phyloP scores from a whole-genome alignment of 2,888 invertebrate genomes.

The Rutpela maculata region DNA sequence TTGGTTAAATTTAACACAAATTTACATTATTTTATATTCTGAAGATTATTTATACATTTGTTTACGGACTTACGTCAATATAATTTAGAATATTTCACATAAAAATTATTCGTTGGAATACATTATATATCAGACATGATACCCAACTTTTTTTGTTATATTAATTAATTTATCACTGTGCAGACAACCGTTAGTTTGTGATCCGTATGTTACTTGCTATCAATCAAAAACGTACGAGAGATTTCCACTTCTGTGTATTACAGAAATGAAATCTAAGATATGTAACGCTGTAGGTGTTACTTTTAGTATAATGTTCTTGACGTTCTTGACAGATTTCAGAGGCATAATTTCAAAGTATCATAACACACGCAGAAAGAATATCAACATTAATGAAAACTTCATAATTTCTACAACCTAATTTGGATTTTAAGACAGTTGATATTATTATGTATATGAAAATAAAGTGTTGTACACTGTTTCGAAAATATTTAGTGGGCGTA shows the following conservation, averaged over 20 bases:
- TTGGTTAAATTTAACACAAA: conserved; percentile 17
- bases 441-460: no score
- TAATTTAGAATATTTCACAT: neutral
- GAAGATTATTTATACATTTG: conserved; percentile 11
- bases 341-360: neutral
- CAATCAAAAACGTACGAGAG: neutral
- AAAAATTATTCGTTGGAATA: neutral
- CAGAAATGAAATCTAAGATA: neutral
- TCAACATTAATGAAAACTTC: no score
- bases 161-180: conserved; percentile 4
- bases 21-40: conserved; percentile 21
- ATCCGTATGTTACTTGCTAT: neutral
- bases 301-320: neutral
- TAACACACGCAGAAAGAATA: no score
- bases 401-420: neutral
- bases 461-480: no score
- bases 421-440: neutral
- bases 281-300: neutral
- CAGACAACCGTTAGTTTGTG: neutral
- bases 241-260: neutral
- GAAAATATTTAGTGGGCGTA: no score
- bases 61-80: conserved; percentile 25
- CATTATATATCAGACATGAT: neutral
- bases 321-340: neutral
- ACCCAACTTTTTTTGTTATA: neutral